phyloP scores from a whole-genome alignment of 2,113 vertebrate genomes.

The Cygnus atratus region DNA sequence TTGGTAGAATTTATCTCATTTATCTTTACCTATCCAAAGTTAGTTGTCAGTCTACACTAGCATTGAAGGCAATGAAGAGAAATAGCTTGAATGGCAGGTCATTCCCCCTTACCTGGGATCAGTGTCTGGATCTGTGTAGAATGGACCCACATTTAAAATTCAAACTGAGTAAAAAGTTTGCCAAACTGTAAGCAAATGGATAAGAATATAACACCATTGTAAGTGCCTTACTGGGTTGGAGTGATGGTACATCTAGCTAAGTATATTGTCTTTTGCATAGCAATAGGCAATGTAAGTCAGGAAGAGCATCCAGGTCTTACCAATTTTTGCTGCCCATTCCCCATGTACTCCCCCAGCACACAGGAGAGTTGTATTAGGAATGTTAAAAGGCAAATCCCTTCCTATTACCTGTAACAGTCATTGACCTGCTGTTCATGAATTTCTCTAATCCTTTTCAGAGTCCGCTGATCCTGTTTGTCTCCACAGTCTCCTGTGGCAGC shows the following conservation, averaged over 20 bases:
- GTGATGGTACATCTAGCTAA: too few species aligned
- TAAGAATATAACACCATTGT: rapidly evolving
- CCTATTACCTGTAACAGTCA: neutral
- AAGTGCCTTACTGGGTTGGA: neutral
- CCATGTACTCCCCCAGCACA: neutral
- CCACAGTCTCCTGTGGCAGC: neutral
- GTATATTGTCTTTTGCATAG: rapidly evolving
- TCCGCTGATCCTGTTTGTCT: neutral
- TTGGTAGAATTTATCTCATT: neutral
- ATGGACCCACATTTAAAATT: neutral
- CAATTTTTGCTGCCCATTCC: neutral
- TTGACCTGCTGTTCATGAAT: neutral
- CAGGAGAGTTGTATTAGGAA: neutral
- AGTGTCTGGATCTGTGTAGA: neutral
- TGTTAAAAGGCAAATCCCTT: neutral
- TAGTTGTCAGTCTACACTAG: neutral
- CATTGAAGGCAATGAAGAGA: neutral
- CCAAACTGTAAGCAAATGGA: neutral
- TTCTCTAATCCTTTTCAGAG: neutral
- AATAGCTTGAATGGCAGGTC: neutral
- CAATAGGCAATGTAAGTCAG: neutral
- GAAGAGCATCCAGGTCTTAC: neutral
- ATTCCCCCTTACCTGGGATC: neutral
- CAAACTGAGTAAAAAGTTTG: neutral
- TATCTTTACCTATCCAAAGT: neutral